A percentile compares a stretch with the other conserved stretches of the same genome.
These are phyloP conservation scores for Drosophila miranda DNA, from an alignment of 1,140 invertebrate genomes.

Conservation along the genomic window DNA sequence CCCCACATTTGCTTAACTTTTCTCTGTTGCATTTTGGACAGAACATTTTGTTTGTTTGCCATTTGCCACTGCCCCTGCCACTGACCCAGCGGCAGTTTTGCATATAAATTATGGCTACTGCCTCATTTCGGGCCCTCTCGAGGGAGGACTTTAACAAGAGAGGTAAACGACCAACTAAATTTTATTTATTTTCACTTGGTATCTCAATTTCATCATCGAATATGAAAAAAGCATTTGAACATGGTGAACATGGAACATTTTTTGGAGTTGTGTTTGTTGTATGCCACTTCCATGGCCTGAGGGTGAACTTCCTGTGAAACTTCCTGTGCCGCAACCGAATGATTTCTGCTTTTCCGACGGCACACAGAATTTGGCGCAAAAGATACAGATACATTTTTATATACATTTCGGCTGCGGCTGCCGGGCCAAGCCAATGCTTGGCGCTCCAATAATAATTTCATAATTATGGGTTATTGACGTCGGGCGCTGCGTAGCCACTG, in stretches of 20 bases:
- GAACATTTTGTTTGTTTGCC: constrained; percentile 66
- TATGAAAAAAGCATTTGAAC: no score
- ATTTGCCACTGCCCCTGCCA: no score
- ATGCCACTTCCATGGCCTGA: constrained; percentile 62
- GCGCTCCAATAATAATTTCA: constrained; percentile 82
- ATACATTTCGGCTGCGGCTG: constrained; percentile 39
- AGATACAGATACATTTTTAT: constrained; percentile 1
- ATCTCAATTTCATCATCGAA: constrained; percentile 40
- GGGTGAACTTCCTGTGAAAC: constrained; percentile 37
- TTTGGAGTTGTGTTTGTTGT: constrained; percentile 16
- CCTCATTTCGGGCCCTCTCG: constrained; percentile 6
- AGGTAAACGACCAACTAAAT: neutral
- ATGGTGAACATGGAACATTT: constrained; percentile 7
- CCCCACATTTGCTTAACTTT: constrained; percentile 51
- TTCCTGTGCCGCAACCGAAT: constrained; percentile 51
- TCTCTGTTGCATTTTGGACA: constrained; percentile 46
- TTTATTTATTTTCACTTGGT: constrained; percentile 35
- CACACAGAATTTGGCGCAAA: constrained; percentile 13
- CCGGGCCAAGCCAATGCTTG: constrained; percentile 45
- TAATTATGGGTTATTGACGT: constrained; percentile 82
- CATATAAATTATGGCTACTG: constrained; percentile 53
- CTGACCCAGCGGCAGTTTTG: constrained; percentile 57
- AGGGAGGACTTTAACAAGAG: constrained; percentile 19
- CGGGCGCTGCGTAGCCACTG: no score
- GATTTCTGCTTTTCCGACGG: constrained; percentile 66